A percentile compares a stretch with the other conserved stretches of the same genome.
These are phyloP conservation scores for Acanthococcus lagerstroemiae DNA, from an alignment of 2,888 invertebrate species.

Conservation along the genomic window DNA sequence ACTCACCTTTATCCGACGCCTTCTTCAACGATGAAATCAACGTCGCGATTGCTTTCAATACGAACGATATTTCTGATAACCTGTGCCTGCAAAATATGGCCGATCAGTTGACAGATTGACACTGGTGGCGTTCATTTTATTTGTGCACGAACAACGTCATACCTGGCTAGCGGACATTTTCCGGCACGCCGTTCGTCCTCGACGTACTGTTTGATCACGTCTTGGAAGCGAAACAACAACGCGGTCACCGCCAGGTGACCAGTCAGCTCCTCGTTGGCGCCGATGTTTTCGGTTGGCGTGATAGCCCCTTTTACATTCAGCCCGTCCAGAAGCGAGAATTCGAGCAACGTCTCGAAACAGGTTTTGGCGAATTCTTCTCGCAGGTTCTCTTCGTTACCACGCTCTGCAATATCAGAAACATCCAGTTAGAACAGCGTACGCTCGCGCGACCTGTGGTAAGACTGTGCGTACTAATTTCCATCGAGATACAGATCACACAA, in stretches of 20 bases:
- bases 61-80: constrained; percentile 90
- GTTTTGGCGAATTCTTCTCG: constrained; percentile 92
- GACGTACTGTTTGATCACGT: constrained; percentile 78
- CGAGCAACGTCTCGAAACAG: constrained; percentile 89
- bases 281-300: constrained; percentile 34
- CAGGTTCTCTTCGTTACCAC: constrained; percentile 47
- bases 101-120: not conserved
- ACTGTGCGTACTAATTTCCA: too few species aligned
- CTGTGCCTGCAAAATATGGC: constrained; percentile 57
- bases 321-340: constrained; percentile 79
- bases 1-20: constrained; percentile 72
- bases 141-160: not conserved
- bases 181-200: constrained; percentile 74
- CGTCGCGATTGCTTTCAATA: constrained; percentile 86
- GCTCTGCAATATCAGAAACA: not conserved
- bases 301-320: constrained; percentile 43
- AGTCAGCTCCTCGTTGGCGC: constrained; percentile 29
- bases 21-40: constrained; percentile 85
- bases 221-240: constrained; percentile 80
- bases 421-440: not conserved
- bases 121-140: not conserved
- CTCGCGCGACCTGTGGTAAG: not conserved
- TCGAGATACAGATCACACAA: too few species aligned
- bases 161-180: constrained; percentile 76
- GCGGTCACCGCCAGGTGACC: constrained; percentile 81